Conservation (phyloP, 2,888 invertebrate species). For the Sphaeridia pumilis region DNA sequence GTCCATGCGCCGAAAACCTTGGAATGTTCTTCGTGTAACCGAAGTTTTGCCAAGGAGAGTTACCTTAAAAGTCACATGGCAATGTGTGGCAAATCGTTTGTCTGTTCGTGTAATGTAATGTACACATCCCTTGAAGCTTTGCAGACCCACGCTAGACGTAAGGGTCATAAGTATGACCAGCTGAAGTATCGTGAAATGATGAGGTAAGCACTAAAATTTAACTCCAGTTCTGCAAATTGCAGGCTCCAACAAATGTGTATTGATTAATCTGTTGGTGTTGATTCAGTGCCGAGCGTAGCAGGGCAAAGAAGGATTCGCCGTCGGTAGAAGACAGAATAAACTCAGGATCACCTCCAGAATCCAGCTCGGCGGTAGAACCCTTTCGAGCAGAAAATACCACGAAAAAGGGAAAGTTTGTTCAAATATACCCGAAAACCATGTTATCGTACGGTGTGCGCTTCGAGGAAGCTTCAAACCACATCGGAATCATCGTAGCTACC, state of each 20-base stretch:
- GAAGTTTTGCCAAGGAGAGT: conserved; percentile 41
- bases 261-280: not conserved
- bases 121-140: conserved; percentile 42
- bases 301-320: not conserved
- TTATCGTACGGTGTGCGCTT: not conserved
- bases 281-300: not conserved
- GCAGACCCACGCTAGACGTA: conserved; percentile 41
- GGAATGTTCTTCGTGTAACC: conserved; percentile 39
- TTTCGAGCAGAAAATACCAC: too few species aligned
- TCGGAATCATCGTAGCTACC: conserved; percentile 2
- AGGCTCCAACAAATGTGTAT: not conserved
- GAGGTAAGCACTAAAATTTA: conserved; percentile 16
- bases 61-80: conserved; percentile 40
- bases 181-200: conserved; percentile 23
- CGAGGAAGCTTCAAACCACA: not conserved
- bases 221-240: not conserved
- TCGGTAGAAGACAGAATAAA: not conserved
- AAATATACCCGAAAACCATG: not conserved
- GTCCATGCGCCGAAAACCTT: conserved; percentile 42
- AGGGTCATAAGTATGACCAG: conserved; percentile 23
- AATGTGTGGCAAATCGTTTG: conserved; percentile 40
- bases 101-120: conserved; percentile 39
- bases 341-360: conserved; percentile 1
- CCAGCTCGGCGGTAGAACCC: not conserved
- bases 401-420: not conserved